Evolutionary conservation across 92 coral and sea anemone genomes (phyloP), one percentile per base, ranked within the genome.

Genomic region (Metridium senile): DNA sequence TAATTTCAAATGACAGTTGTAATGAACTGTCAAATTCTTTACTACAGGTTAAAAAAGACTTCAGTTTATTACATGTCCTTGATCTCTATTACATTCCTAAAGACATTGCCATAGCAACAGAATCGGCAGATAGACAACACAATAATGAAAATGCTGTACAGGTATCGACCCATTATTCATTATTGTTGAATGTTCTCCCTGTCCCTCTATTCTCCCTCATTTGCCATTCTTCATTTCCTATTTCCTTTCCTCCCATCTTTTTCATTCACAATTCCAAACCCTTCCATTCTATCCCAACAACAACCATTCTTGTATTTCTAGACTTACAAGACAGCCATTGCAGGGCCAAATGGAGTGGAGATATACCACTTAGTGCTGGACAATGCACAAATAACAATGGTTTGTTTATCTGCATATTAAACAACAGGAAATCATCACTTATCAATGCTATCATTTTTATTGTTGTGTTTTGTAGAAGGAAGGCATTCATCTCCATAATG

Each of bases 321-420:
- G 59, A 13, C 59, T 85, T 88, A 88, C 70, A 65, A 59, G 35
- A 68, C 87, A 53, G 97, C 91, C 27, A 84, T 91, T 69, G 97
- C 97, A 31, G 93, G 97, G 18, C 97, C 97, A 33, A 88, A 91
- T 83, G 97, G 97, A 72, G 97, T 88, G 27, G 97, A 91, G 63
- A 68, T 91, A 34, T 64, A 71, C 70, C 65, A 62, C 21, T 71
- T 81, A 75, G 87, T 72, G 51, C 29, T 74, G 46, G 70, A 78
- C 18, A 26, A 61, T 46, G 63, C 79, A 11, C 34, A 11, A 54
- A 18, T 89, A 8, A 47, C 43, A 13, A 76, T 77, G 85, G 92
- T 87, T 49, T 57, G 74, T 75, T 22, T 59, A 9, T 2, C n/a
- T n/a, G n/a, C n/a, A n/a, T n/a, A n/a, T n/a, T n/a, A n/a, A n/a